Conservation (phyloP, 1,140 invertebrate genomes). For the Drosophila truncata region DNA sequence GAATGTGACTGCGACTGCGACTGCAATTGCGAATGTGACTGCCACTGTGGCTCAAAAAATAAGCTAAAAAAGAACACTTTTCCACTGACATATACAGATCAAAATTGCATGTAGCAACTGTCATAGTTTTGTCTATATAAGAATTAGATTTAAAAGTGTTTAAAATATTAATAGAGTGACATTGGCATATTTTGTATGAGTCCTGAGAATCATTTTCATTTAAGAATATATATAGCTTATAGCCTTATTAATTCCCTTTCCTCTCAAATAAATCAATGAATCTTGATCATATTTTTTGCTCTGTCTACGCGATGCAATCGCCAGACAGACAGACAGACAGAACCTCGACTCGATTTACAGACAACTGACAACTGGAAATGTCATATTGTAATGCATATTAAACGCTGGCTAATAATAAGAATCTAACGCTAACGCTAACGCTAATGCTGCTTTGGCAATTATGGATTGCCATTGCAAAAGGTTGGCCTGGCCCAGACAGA, state of each 20-base stretch:
- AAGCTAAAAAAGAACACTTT: neutral
- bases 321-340: constrained; percentile 2
- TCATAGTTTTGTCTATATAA: neutral
- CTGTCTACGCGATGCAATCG: constrained; percentile 50
- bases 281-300: constrained; percentile 35
- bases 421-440: constrained; percentile 47
- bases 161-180: neutral
- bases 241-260: neutral
- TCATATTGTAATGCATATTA: constrained; percentile 72
- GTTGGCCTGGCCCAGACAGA: constrained; percentile 62
- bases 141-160: neutral
- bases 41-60: constrained; percentile 9
- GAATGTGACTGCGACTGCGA: constrained; percentile 61
- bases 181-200: neutral
- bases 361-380: constrained; percentile 60
- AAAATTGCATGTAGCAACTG: constrained; percentile 7
- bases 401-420: constrained; percentile 73
- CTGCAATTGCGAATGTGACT: constrained; percentile 48
- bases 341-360: constrained; percentile 22
- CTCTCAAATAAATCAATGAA: neutral
- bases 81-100: constrained; percentile 3
- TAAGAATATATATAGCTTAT: no score
- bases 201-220: no score
- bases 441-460: constrained; percentile 55
- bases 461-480: constrained; percentile 62